Evolutionary conservation across 2,888 invertebrate species (phyloP), one percentile per base, ranked within the genome.

Genomic region (Drosophila dives): DNA sequence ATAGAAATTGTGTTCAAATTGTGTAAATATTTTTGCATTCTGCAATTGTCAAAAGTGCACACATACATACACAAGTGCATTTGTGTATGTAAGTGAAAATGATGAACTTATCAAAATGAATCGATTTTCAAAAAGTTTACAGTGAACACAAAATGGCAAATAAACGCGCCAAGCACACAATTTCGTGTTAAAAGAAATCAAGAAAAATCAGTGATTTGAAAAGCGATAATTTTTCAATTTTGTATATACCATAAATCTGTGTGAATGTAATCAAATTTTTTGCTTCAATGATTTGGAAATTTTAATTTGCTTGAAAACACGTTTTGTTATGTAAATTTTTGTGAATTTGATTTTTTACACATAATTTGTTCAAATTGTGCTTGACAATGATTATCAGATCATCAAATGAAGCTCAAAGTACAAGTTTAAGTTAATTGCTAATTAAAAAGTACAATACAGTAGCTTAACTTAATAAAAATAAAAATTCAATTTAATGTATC

Each of bases 141-240:
- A 50, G 40, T 23, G 29, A 67, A 36, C 10, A 55, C 58, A 17
- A 34, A 23, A 59, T 12, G 1, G 8, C 11, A 17, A 29, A 49
- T 40, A 56, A 56, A 20, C 40, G 20, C 15, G 55, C 55, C 26
- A 20, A 50, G 29, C 20, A 20, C 26, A 49, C 15, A 60, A 34
- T 26, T 34, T 29, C 20, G 26, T 55, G 55, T 15, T 32, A 26
- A 49, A 8, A 20, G 2, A n/a, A 49, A 36, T 33, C 34, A 15
- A 51, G 23, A 38, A 36, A 58, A 51, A 58, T 64, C 45, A n/a
- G 26, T 26, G 51, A 58, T 64, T 58, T 45, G 26, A 20, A 58
- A 58, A 26, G 38, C 42, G 56, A 64, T 68, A 38, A 55, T 36
- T 53, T 45, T 20, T 20, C 11, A 29, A 20, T 15, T 40, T 45